Percentiles rank a stretch among this genome's conserved stretches.
Conservation (phyloP, 2,888 invertebrate species). For the Epiblema foenella region DNA sequence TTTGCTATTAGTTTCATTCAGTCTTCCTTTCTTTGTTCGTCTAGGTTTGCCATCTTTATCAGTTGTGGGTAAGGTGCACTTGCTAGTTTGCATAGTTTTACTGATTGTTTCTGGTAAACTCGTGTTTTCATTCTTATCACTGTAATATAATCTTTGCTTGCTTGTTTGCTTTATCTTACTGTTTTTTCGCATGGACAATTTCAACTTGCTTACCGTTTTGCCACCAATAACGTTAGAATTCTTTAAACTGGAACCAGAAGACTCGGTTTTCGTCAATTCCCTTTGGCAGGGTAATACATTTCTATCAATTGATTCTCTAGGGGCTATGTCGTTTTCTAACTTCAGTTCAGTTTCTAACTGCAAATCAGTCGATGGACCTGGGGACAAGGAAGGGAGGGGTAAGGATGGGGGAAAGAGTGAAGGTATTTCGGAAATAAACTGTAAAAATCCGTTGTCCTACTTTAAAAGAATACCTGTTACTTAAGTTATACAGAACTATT, state of each 20-base stretch:
- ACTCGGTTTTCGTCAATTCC: not conserved
- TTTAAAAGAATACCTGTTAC: not conserved
- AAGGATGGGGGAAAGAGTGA: slow-evolving; percentile 14
- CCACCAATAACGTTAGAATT: slow-evolving; percentile 1
- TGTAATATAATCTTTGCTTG: not conserved
- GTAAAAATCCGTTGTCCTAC: not conserved
- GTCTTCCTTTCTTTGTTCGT: not conserved
- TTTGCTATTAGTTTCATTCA: not conserved
- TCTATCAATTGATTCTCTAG: not conserved
- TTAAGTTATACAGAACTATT: too few species aligned
- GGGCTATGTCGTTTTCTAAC: not conserved
- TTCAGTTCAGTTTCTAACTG: not conserved
- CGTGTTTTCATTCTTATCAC: slow-evolving; percentile 13
- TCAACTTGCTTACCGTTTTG: slow-evolving; percentile 21
- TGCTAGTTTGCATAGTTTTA: slow-evolving; percentile 8
- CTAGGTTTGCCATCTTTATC: not conserved
- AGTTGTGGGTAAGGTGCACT: not conserved
- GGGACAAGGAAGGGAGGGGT: slow-evolving; percentile 35
- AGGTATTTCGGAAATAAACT: not conserved
- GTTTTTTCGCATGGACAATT: not conserved
- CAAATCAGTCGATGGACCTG: slow-evolving; percentile 31
- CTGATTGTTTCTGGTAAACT: not conserved
- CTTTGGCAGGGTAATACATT: not conserved
- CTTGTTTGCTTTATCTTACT: not conserved
- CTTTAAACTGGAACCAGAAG: not conserved